Base-by-base conservation (phyloP, 2,888 invertebrate genomes). In the Geophilus truncorum region DNA sequence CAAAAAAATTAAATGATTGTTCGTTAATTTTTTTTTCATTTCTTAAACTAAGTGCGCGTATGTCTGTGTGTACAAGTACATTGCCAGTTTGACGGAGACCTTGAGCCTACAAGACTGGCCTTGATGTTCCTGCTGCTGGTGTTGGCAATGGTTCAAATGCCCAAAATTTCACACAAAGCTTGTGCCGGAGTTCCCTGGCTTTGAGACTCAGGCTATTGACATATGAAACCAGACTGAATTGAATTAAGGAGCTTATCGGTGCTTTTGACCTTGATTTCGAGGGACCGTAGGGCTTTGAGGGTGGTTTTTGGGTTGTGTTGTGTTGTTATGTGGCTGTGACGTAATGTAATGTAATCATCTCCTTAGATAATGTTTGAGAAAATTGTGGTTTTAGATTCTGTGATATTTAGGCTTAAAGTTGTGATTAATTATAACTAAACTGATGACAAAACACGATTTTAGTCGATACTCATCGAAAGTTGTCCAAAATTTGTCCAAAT, bases 41-140 rank as follows among this genome's bases (percentile, higher is more conserved):
- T 2, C 15, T 36, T 12, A 36, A 36, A 36, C n/a, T 0, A 40
- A 40, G n/a, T 40, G 7, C 4, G 40, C n/a, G 40, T 12, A 12
- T 45, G n/a, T 45, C 45, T 45, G 45, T 51, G 18, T 51, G 51
- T 18, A n/a, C 51, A 51, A 51, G 51, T 51, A n/a, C 51, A n/a
- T 51, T 51, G 51, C 51, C 51, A 51, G 51, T 51, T 51, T 51
- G 18, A 51, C 18, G 51, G 76, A 75, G 76, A 75, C 76, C 76
- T 75, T 75, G 76, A 75, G 76, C 76, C 32, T 18, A 75, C 25
- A 75, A 75, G 25, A 75, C 76, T 75, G 76, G 76, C 76, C 76
- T 75, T 75, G 76, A 75, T 32, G 76, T 28, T 75, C 28, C 76
- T 75, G 76, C 76, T 32, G 28, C 30, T 75, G 30, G n/a, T 75